These are phyloP conservation scores for Apus apus DNA, from an alignment of 2,113 vertebrate species.

Conservation along the genomic window DNA sequence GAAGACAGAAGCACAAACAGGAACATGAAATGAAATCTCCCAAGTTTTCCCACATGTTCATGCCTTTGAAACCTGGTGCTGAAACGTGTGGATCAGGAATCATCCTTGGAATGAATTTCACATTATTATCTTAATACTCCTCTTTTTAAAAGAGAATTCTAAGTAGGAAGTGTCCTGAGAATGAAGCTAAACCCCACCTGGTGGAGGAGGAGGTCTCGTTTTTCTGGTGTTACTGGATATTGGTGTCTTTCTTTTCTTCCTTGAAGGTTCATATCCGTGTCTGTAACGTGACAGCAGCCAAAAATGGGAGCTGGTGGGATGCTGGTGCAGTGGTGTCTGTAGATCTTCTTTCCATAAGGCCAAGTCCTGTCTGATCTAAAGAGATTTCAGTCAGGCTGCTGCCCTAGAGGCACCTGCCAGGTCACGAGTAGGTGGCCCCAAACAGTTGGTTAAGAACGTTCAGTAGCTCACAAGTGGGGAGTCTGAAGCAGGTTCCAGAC, in stretches of 20 bases:
- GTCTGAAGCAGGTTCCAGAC: not conserved
- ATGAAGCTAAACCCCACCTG: not conserved
- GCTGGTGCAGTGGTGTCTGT: not conserved
- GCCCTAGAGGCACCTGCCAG: not conserved
- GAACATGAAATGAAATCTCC: not conserved
- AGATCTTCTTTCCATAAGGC: rapidly evolving
- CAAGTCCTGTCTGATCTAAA: not conserved
- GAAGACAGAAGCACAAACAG: rapidly evolving
- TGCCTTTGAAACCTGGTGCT: not conserved
- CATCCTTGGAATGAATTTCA: not conserved
- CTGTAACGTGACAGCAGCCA: not conserved
- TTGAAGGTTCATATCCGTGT: not conserved
- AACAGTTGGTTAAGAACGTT: rapidly evolving
- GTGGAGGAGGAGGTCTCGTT: not conserved
- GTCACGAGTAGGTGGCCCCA: not conserved
- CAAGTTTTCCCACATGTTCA: rapidly evolving
- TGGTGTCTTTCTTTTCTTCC: not conserved
- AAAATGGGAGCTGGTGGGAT: rapidly evolving
- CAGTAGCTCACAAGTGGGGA: rapidly evolving
- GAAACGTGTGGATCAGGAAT: not conserved
- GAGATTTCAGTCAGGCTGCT: no score
- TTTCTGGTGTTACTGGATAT: not conserved
- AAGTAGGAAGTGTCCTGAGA: not conserved
- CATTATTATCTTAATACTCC: not conserved
- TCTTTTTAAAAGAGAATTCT: not conserved